Base-by-base conservation (phyloP, 2,888 invertebrate species). In the Petrolisthes cinctipes region DNA sequence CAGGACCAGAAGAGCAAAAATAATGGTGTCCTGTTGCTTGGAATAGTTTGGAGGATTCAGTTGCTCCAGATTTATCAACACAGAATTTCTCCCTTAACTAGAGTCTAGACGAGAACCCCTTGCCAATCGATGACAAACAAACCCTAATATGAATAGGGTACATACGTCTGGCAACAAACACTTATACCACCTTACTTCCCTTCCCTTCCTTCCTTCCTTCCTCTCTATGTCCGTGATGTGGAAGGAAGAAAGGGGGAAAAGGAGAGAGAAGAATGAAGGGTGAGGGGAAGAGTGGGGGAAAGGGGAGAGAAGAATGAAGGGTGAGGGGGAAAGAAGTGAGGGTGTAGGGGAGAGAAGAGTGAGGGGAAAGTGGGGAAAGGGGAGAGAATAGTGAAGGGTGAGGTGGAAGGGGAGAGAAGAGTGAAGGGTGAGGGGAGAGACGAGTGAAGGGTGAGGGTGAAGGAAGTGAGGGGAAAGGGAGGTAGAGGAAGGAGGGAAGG, bases 391-490 rank as follows among this genome's bases (percentile, higher is more conserved):
- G 71, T 17, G 5, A n/a, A 71, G 71, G n/a, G 9, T 17, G 71
- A 17, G n/a, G n/a, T 11, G n/a, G n/a, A n/a, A 71, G 7, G 71
- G n/a, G 71, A 71, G n/a, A n/a, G 71, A 11, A n/a, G n/a, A 7
- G 7, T 11, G 71, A 6, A n/a, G 5, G 5, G 71, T 17, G 7
- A n/a, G n/a, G n/a, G n/a, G 71, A 71, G n/a, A 71, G 71, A 71
- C 5, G 71, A 71, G 71, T 5, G 11, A n/a, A n/a, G n/a, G 71
- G n/a, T 11, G n/a, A n/a, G n/a, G 71, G n/a, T 11, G n/a, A 5
- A 71, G 71, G n/a, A n/a, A 71, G 71, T 17, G 71, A 71, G 71
- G n/a, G 71, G n/a, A 17, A n/a, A n/a, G n/a, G 71, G n/a, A n/a
- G n/a, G 71, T 5, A 5, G n/a, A n/a, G n/a, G 5, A n/a, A 17